Base-by-base conservation (phyloP, 2,113 vertebrate species). In the Indri indri region DNA sequence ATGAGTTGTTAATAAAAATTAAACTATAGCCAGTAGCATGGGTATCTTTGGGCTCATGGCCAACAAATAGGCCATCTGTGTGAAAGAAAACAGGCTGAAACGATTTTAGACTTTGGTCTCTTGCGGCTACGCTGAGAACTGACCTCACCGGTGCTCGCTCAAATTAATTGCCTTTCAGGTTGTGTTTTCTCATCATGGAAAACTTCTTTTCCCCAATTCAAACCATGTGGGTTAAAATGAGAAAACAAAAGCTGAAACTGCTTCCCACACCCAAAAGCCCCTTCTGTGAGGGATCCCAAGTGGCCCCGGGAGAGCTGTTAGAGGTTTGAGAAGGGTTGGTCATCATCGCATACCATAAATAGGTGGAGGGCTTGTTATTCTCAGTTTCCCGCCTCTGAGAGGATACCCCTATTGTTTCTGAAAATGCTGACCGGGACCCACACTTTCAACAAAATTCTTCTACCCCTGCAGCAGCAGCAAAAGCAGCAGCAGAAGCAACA, bases 381-480 rank as follows among this genome's bases (percentile, higher is more conserved):
- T 37, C 93, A 5, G 86, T 92, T 95, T 98, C 98, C 96, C 73
- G 17, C 98, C 98, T 96, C 37, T 76, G 90, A 98, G 97, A 98
- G 98, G 98, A 98, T 98, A 97, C 98, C 98, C 98, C 98, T 98
- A 98, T 98, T 98, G 97, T 98, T 98, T 94, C 93, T 97, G 98
- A 90, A 98, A 98, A 94, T 97, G 98, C 98, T 98, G 98, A 98
- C 98, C 98, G 80, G 95, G 94, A 97, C 93, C 94, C 94, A 95
- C 66, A 95, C 94, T 95, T 95, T 88, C 94, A 94, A 97, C 94
- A 91, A 94, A 97, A 96, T 93, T 90, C 79, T 92, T 90, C 94
- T 86, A 90, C 81, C 96, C 88, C 96, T 97, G 63, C 96, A 83
- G 85, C 77, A 85, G 93, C 91, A 92, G 84, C 97, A 96, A 88